Evolutionary conservation across 2,113 vertebrate genomes (phyloP).

Genomic region (Pedionomus torquatus): DNA sequence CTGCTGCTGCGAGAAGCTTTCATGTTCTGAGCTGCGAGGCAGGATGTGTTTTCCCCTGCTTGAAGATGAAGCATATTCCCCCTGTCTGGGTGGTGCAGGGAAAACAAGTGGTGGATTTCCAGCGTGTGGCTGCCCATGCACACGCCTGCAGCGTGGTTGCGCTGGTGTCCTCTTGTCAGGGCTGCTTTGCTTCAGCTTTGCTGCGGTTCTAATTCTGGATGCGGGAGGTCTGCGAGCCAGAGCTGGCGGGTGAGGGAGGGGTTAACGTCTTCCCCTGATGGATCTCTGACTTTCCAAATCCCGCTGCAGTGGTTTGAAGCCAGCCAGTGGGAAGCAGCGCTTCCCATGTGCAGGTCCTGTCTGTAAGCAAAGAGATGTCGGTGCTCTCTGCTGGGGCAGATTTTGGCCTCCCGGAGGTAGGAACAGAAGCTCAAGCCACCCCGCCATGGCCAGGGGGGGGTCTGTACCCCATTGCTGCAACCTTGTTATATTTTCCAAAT

Average conservation of each 20-base stretch:
- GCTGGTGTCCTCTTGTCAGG: neutral
- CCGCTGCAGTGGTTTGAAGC: neutral
- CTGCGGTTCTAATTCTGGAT: neutral
- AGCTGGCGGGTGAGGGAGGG: neutral
- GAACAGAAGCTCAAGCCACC: neutral
- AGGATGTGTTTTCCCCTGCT: neutral
- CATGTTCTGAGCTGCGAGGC: neutral
- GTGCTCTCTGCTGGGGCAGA: neutral
- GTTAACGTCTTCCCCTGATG: neutral
- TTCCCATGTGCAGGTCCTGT: neutral
- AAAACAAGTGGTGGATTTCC: neutral
- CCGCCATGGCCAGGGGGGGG: accelerated
- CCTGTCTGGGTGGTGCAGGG: neutral
- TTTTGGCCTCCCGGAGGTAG: neutral
- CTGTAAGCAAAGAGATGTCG: neutral
- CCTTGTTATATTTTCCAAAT: neutral
- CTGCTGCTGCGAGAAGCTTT: neutral
- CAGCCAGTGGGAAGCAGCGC: neutral
- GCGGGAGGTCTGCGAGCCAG: neutral
- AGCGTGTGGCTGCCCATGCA: neutral
- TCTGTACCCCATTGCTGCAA: neutral
- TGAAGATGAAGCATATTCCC: neutral
- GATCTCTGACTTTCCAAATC: neutral
- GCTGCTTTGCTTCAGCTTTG: accelerated
- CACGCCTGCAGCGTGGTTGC: neutral